Conservation (phyloP, 2,797 vertebrate genomes). For the Pipistrellus pygmaeus region DNA sequence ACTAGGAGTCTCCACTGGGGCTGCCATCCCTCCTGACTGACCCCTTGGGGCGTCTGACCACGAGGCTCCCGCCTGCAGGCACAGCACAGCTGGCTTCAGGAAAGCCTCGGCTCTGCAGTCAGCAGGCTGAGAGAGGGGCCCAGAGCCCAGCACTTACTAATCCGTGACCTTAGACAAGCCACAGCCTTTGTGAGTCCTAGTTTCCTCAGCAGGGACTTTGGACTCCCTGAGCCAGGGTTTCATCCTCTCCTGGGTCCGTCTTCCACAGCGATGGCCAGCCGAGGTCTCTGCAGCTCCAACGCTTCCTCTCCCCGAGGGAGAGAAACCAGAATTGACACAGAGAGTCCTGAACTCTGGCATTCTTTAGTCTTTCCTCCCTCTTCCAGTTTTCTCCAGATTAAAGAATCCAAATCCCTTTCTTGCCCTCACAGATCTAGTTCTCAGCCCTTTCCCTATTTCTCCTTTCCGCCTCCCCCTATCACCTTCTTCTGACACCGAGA, state of each 20-base stretch:
- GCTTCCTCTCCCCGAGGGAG: not conserved
- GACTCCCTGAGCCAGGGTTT: not conserved
- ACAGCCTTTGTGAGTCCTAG: not conserved
- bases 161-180: not conserved
- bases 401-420: not conserved
- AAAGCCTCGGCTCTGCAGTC: not conserved
- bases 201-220: not conserved
- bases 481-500: not conserved
- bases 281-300: not conserved
- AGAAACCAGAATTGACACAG: not conserved
- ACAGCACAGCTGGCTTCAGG: fast-evolving
- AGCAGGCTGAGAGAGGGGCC: not conserved
- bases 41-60: not conserved
- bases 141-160: not conserved
- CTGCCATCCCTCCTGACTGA: not conserved
- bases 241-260: not conserved
- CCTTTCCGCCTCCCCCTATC: not conserved
- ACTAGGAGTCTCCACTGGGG: constrained; percentile 14
- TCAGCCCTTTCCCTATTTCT: not conserved
- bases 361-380: not conserved
- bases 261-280: not conserved
- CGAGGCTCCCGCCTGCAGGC: not conserved
- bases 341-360: not conserved
- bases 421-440: not conserved
- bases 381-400: not conserved